These are phyloP conservation scores for Suricata suricatta DNA, from an alignment of 2,113 vertebrate species.

Conservation along the genomic window DNA sequence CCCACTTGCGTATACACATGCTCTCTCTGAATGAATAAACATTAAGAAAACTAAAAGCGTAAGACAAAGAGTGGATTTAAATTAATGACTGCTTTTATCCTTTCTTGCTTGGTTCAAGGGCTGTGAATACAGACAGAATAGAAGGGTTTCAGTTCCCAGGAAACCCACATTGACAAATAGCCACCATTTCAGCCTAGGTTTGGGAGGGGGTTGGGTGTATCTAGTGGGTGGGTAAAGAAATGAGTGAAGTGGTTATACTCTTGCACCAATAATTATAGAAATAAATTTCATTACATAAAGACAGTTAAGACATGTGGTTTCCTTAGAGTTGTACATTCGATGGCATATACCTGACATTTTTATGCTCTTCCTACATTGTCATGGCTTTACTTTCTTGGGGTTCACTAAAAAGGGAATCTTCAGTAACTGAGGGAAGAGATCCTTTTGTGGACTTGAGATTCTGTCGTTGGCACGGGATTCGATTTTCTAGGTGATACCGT, in stretches of 20 bases:
- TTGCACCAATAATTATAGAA: background rate
- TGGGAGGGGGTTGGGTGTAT: background rate
- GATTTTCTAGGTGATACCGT: background rate
- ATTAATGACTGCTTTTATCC: too few species aligned
- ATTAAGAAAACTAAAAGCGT: background rate
- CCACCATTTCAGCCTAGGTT: background rate
- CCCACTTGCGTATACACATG: background rate
- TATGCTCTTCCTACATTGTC: background rate
- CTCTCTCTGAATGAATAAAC: background rate
- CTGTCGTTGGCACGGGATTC: accelerated
- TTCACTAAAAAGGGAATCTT: background rate
- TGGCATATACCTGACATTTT: background rate
- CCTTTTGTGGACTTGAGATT: background rate
- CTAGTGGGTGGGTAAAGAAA: background rate
- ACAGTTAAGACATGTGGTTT: too few species aligned
- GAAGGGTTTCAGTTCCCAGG: background rate
- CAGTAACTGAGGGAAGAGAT: background rate
- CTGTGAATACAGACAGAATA: background rate
- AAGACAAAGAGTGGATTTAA: background rate
- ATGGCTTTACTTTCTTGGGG: background rate
- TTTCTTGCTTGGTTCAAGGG: background rate
- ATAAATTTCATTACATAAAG: background rate
- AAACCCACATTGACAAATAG: background rate
- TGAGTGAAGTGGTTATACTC: background rate
- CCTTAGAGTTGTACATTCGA: background rate